These are phyloP conservation scores for Lucifuga dentata DNA, from an alignment of 2,113 vertebrate species.

Conservation along the genomic window DNA sequence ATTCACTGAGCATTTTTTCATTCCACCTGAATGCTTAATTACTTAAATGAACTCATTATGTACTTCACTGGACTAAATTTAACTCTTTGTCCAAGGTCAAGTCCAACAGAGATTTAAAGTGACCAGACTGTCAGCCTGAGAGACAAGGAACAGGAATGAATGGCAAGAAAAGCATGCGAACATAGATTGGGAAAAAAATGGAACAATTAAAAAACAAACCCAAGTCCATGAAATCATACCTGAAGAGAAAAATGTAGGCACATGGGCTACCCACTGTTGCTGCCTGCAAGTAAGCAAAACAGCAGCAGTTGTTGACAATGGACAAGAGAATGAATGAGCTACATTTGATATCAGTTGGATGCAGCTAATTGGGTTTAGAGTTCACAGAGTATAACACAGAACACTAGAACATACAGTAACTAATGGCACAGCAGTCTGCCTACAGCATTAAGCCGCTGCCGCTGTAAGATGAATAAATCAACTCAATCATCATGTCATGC, in stretches of 20 bases:
- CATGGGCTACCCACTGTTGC: not conserved
- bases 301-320: slow-evolving; percentile 1
- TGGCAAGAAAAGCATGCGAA: slow-evolving; percentile 46
- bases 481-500: slow-evolving; percentile 32
- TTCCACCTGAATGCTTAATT: slow-evolving; percentile 84
- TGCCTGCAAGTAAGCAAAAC: not conserved
- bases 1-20: slow-evolving; percentile 62
- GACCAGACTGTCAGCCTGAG: slow-evolving; percentile 69
- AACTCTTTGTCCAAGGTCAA: slow-evolving; percentile 81
- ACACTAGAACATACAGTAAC: not conserved
- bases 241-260: slow-evolving; percentile 3
- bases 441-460: slow-evolving; percentile 9
- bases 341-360: not conserved
- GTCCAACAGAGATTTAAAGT: slow-evolving; percentile 81
- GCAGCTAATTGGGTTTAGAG: slow-evolving; percentile 6
- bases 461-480: slow-evolving; percentile 52
- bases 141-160: slow-evolving; percentile 54
- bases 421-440: slow-evolving; percentile 44
- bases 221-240: slow-evolving; percentile 14
- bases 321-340: not conserved
- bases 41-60: slow-evolving; percentile 84
- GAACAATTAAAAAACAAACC: slow-evolving; percentile 16
- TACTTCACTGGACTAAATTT: slow-evolving; percentile 81
- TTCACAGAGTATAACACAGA: slow-evolving; percentile 13
- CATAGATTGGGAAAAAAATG: not conserved